A percentile compares a stretch with the other conserved stretches of the same genome.
Evolutionary conservation across 1,140 invertebrate genomes (phyloP).

Genomic region (Papilio xuthus): DNA sequence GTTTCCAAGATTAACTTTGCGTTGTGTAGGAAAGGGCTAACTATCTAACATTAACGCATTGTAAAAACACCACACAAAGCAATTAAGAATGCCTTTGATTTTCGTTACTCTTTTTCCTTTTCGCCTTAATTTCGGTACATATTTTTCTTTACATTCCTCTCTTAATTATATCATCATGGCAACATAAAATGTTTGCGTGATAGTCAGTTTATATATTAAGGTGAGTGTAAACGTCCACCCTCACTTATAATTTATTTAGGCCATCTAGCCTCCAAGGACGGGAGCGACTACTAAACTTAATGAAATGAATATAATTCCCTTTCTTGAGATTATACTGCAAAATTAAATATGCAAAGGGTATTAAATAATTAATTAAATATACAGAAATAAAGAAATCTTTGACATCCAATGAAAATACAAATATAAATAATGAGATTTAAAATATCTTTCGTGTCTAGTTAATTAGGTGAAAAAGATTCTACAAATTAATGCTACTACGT

Average conservation of each 20-base stretch:
- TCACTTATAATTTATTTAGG: conserved; percentile 55
- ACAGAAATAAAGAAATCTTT: no score
- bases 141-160: background rate
- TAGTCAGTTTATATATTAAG: conserved; percentile 34
- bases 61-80: no score
- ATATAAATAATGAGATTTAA: no score
- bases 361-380: background rate
- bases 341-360: background rate
- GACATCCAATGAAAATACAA: no score
- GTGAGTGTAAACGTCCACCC: conserved; percentile 41
- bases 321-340: conserved; percentile 42
- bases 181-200: background rate
- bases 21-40: no score
- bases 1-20: no score
- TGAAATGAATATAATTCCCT: conserved; percentile 50
- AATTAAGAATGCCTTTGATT: no score
- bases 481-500: no score
- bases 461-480: no score
- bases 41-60: no score
- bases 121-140: background rate
- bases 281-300: conserved; percentile 53
- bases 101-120: no score
- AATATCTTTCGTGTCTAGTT: no score
- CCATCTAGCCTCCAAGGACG: conserved; percentile 51
- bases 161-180: background rate